Base-by-base conservation (phyloP, 1,140 invertebrate species). In the Caligus rogercresseyi region DNA sequence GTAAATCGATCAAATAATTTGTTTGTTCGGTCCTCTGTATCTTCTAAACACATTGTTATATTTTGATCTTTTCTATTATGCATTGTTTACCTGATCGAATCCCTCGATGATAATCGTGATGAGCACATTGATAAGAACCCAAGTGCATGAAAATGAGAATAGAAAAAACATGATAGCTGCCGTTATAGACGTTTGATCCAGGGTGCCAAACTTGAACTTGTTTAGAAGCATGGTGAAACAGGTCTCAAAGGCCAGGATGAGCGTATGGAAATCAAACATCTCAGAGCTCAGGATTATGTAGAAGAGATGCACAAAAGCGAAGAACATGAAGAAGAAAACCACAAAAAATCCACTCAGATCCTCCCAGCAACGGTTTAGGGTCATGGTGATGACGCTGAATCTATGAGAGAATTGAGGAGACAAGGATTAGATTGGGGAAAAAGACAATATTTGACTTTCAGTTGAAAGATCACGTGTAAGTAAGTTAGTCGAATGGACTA, bases 81-180 rank as follows among this genome's bases (percentile, higher is more conserved):
- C n/a, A n/a, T n/a, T n/a, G n/a, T n/a, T 67, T 4, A 68, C 70
- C 13, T 68, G 63, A 57, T 74, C 69, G 69, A 79, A 80, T 1
- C 75, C 72, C 53, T 76, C 74, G 25, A 78, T 76, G 25, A 80
- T 74, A 63, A 80, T 78, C 0, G 77, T 78, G 15, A 80, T 69
- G 68, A 80, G 77, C 68, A 80, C 77, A 68, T 79, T 80, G 61
- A 80, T 71, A 18, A 79, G 70, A 53, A 80, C 72, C 63, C 78
- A 78, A 13, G 72, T 75, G 54, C 76, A 73, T 2, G 74, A 69
- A 0, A 80, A 66, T 31, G 78, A 73, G 67, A 77, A 80, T 19
- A 75, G 60, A 67, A 79, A 77, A 65, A 79, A 76, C 16, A 77
- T 71, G 2, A 78, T 25, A 43, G 78, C 76, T 0, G 75, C 76